Percentiles rank a stretch among this genome's conserved stretches.
Evolutionary conservation across 2,113 vertebrate genomes (phyloP).

Genomic region (Mesocricetus auratus): DNA sequence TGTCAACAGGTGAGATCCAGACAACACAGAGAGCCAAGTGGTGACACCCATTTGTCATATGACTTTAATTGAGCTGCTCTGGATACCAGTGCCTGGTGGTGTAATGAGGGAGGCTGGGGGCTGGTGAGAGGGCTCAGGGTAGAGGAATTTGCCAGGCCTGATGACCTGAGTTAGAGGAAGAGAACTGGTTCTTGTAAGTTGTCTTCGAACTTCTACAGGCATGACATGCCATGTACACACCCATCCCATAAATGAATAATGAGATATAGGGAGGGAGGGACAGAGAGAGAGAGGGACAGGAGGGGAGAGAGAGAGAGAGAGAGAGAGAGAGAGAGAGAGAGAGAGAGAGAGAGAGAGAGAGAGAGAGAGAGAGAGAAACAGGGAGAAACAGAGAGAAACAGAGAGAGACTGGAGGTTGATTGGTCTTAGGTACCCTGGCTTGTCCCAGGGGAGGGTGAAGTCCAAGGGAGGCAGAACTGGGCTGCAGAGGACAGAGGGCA

Average conservation of each 20-base stretch:
- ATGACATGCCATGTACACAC: background rate
- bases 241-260: background rate
- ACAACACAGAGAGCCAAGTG: background rate
- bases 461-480: background rate
- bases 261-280: background rate
- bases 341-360: background rate
- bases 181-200: background rate
- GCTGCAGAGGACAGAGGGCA: rapidly evolving
- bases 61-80: background rate
- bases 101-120: rapidly evolving
- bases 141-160: background rate
- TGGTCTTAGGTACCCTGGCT: background rate
- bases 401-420: background rate
- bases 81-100: rapidly evolving
- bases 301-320: background rate
- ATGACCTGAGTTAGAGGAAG: background rate
- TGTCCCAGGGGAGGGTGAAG: background rate
- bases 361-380: too few relatives aligned
- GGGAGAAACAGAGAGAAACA: too few relatives aligned
- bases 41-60: background rate
- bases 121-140: background rate
- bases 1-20: too few relatives aligned
- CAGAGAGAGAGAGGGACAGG: too few relatives aligned
- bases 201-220: background rate
- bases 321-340: too few relatives aligned